phyloP scores from a whole-genome alignment of 2,888 invertebrate genomes.

The Sinopyrophorus schimmeli region DNA sequence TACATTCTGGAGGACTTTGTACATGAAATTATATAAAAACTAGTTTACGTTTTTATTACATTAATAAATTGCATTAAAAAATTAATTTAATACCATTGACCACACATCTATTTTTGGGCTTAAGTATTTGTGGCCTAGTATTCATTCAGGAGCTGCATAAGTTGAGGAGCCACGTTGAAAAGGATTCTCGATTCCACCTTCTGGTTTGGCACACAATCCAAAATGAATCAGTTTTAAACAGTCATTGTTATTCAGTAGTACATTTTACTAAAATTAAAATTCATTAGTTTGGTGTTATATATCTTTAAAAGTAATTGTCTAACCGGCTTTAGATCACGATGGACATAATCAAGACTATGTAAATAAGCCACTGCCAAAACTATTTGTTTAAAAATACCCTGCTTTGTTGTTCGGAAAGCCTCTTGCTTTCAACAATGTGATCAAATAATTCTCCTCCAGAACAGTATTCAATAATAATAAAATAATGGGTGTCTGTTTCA shows the following conservation, averaged over 20 bases:
- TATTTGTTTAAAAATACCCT: conserved; percentile 75
- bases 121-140: conserved; percentile 60
- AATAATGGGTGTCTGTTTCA: conserved; percentile 74
- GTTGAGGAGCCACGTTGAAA: conserved; percentile 74
- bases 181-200: conserved; percentile 65
- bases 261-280: conserved; percentile 69
- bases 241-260: conserved; percentile 72
- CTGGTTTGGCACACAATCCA: conserved; percentile 75
- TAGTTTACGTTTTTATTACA: no score
- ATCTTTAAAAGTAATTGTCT: conserved; percentile 38
- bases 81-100: no score
- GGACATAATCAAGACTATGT: conserved; percentile 75
- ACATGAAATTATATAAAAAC: no score
- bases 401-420: conserved; percentile 73
- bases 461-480: conserved; percentile 81
- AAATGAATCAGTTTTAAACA: conserved; percentile 81
- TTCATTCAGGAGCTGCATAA: conserved; percentile 74
- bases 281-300: no score
- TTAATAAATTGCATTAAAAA: no score
- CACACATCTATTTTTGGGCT: conserved; percentile 74
- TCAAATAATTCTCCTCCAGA: conserved; percentile 84
- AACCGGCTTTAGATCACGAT: conserved; percentile 82
- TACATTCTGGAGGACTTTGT: no score
- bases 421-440: conserved; percentile 77
- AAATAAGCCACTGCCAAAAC: conserved; percentile 77